Conservation (phyloP, 1,140 invertebrate species). For the Dendrolimus kikuchii region DNA sequence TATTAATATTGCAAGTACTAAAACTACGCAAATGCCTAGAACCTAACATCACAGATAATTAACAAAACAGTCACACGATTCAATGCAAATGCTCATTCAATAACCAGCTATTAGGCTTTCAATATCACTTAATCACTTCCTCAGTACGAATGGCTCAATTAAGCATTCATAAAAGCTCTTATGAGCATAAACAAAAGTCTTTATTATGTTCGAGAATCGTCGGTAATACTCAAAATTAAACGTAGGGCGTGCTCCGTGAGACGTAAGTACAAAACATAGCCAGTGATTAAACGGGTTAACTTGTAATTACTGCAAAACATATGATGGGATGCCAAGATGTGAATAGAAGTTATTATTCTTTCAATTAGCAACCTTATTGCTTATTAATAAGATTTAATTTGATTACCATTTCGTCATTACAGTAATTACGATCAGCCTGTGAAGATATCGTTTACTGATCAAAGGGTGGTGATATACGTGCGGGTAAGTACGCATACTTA, state of each 20-base stretch:
- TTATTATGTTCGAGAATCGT: conserved; percentile 32
- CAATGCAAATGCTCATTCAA: too few relatives aligned
- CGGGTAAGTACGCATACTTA: too few relatives aligned
- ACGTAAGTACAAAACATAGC: conserved; percentile 40
- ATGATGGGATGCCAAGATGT: conserved; percentile 15
- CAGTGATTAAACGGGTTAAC: conserved; percentile 44
- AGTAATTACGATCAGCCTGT: too few relatives aligned
- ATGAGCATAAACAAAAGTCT: conserved; percentile 56
- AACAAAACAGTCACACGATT: too few relatives aligned
- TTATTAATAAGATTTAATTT: too few relatives aligned
- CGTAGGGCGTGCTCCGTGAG: conserved; percentile 38
- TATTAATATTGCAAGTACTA: too few relatives aligned
- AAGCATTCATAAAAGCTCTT: conserved; percentile 46
- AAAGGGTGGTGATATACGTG: too few relatives aligned
- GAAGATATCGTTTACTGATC: too few relatives aligned
- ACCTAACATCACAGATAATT: too few relatives aligned
- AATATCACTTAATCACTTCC: conserved; percentile 58
- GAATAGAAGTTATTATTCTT: conserved; percentile 2
- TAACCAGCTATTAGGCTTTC: conserved; percentile 7
- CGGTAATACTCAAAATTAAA: conserved; percentile 39
- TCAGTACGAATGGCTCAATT: conserved; percentile 38
- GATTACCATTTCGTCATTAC: too few relatives aligned
- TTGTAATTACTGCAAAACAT: conserved; percentile 44
- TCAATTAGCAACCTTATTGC: background rate
- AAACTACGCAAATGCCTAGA: too few relatives aligned